These are phyloP conservation scores for Epirrhoe tristata DNA, from an alignment of 2,888 invertebrate species.

Conservation along the genomic window DNA sequence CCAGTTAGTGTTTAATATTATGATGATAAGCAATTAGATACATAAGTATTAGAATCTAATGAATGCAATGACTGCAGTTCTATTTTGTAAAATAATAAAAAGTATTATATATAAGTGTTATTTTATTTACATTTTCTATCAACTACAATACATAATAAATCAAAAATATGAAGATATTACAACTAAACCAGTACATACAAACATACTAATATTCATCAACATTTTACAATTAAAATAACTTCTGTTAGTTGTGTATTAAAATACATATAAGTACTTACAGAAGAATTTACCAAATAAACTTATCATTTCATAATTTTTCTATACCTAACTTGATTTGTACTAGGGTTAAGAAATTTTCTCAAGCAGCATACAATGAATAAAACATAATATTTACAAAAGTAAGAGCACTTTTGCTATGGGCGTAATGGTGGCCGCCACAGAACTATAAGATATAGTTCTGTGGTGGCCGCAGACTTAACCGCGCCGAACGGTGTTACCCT, in stretches of 20 bases:
- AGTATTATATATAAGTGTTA: constrained; percentile 12
- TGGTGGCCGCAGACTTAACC: too few species aligned
- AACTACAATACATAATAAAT: constrained; percentile 24
- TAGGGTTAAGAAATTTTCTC: not conserved
- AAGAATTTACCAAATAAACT: not conserved
- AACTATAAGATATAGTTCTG: too few species aligned
- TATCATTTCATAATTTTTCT: not conserved
- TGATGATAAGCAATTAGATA: too few species aligned
- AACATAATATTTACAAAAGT: constrained; percentile 14
- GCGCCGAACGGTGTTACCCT: too few species aligned
- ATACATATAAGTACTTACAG: too few species aligned
- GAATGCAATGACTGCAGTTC: constrained; percentile 12
- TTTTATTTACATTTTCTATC: constrained; percentile 26
- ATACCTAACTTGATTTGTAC: not conserved
- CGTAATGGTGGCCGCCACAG: too few species aligned
- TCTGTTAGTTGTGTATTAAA: too few species aligned
- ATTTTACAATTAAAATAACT: not conserved
- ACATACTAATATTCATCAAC: not conserved
- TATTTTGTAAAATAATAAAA: constrained; percentile 14
- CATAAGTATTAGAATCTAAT: not conserved
- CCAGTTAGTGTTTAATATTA: too few species aligned
- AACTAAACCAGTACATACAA: not conserved
- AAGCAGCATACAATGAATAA: not conserved
- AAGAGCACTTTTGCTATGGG: constrained; percentile 29
- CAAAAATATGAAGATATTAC: constrained; percentile 22